These are phyloP conservation scores for Sciurus vulgaris DNA, from an alignment of 2,797 vertebrate genomes.

Conservation along the genomic window DNA sequence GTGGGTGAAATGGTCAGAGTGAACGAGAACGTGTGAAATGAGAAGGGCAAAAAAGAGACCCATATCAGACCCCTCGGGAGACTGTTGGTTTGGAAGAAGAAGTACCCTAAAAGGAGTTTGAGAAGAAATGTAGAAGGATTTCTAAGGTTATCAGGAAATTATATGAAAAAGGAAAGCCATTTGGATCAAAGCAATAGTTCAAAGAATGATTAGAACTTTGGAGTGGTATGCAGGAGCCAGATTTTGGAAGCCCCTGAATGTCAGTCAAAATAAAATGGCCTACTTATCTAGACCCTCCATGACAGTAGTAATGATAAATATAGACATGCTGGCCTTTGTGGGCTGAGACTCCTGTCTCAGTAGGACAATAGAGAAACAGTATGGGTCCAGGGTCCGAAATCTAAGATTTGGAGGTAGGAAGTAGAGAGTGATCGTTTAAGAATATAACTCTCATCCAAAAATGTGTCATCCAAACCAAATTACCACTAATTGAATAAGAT, in stretches of 20 bases:
- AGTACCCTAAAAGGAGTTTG: not conserved
- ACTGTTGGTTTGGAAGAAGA: not conserved
- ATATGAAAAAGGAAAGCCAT: not conserved
- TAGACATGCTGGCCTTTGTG: not conserved
- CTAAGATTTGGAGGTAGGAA: not conserved
- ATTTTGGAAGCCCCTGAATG: not conserved
- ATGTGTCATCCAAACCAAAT: conserved; percentile 34
- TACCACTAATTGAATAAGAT: conserved; percentile 14
- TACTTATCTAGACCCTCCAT: not conserved
- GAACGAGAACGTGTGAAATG: not conserved
- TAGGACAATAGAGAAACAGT: not conserved
- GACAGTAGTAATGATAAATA: not conserved
- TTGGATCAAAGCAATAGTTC: not conserved
- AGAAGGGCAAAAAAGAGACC: not conserved
- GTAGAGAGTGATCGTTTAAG: not conserved
- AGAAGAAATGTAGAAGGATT: not conserved
- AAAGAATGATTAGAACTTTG: not conserved
- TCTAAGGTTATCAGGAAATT: not conserved
- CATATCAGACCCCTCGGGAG: not conserved
- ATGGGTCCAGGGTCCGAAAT: not conserved
- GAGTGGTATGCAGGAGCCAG: not conserved
- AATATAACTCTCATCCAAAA: conserved; percentile 56
- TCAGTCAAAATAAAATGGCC: not conserved
- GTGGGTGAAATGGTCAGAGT: not conserved
- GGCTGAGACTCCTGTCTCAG: not conserved